A percentile compares a stretch with the other conserved stretches of the same genome.
These are phyloP conservation scores for Cephus rjabovi DNA, from an alignment of 2,888 invertebrate species.

Conservation along the genomic window DNA sequence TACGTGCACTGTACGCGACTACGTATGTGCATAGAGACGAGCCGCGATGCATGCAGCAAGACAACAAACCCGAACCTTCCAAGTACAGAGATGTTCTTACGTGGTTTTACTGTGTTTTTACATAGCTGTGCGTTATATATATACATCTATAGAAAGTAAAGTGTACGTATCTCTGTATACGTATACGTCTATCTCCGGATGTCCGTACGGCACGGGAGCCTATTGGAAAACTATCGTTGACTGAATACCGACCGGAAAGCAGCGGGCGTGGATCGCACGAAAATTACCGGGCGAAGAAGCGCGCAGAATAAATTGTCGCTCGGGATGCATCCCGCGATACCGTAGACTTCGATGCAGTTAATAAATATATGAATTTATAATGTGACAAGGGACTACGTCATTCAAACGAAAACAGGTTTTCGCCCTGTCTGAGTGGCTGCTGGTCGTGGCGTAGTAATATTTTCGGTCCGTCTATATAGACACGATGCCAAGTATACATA, in stretches of 20 bases:
- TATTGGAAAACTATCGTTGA: constrained; percentile 18
- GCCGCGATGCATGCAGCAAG: background rate
- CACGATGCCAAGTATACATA: background rate
- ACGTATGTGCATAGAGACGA: background rate
- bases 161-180: background rate
- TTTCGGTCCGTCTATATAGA: background rate
- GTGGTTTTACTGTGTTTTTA: background rate
- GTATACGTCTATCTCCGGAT: constrained; percentile 7
- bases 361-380: background rate
- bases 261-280: constrained; percentile 38
- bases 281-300: constrained; percentile 17
- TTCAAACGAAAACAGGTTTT: background rate
- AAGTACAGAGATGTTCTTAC: background rate
- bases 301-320: background rate
- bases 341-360: background rate
- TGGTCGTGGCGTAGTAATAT: background rate
- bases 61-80: background rate
- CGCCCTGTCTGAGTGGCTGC: background rate
- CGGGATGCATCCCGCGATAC: constrained; percentile 11
- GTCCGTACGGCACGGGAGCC: constrained; percentile 26
- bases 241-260: constrained; percentile 42
- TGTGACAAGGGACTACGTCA: background rate
- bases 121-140: background rate
- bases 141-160: background rate
- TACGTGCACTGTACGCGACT: background rate